Conservation (phyloP, 2,888 invertebrate genomes). For the Gibbula magus region DNA sequence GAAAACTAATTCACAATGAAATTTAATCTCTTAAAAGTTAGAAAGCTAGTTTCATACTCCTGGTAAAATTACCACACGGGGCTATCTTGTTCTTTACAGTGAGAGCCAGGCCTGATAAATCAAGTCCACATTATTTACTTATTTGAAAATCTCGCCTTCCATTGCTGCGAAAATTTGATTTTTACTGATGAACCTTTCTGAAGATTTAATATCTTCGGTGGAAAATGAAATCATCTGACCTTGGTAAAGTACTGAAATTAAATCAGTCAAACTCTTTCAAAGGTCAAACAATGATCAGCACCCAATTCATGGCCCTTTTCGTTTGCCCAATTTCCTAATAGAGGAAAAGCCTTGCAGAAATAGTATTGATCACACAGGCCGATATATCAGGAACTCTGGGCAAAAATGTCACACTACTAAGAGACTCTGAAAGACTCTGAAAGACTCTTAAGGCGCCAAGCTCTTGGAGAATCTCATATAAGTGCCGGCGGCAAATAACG, state of each 20-base stretch:
- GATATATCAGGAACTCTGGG: background rate
- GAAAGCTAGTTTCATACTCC: no score
- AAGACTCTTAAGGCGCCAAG: constrained; percentile 8
- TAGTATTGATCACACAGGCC: background rate
- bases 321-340: constrained; percentile 13
- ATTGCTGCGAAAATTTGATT: background rate
- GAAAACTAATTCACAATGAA: no score
- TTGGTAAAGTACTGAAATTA: background rate
- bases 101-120: background rate
- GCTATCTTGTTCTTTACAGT: no score
- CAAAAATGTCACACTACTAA: background rate
- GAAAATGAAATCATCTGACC: background rate
- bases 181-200: background rate
- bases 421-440: background rate
- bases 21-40: no score
- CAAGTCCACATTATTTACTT: background rate
- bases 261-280: constrained; percentile 1
- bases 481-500: constrained; percentile 8
- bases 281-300: background rate
- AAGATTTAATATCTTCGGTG: background rate
- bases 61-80: no score
- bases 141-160: background rate
- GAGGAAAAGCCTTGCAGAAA: background rate
- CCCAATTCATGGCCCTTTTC: background rate
- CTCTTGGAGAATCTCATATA: background rate